Percentiles rank a stretch among this genome's conserved stretches.
Conservation (phyloP, 2,113 vertebrate species). For the Urocynchramus pylzowi region DNA sequence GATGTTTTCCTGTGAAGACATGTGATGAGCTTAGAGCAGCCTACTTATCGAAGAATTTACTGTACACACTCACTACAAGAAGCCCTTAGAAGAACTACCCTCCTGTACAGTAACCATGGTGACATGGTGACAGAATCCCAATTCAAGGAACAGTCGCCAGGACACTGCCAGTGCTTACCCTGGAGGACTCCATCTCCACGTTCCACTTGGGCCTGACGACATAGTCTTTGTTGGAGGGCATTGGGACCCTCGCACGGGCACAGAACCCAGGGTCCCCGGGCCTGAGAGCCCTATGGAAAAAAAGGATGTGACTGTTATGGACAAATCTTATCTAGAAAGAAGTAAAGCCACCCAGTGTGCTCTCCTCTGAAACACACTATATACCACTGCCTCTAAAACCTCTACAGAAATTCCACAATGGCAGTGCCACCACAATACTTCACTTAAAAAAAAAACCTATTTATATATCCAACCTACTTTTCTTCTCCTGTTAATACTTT, state of each 20-base stretch:
- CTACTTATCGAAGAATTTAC: neutral
- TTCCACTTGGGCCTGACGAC: conserved; percentile 99
- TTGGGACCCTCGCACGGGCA: conserved; percentile 90
- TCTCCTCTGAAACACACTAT: neutral
- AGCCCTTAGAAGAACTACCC: neutral
- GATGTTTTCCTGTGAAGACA: neutral
- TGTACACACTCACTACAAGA: neutral
- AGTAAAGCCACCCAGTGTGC: neutral
- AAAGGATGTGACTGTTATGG: neutral
- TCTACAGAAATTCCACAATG: neutral
- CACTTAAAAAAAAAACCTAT: neutral
- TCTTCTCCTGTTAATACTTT: conserved; percentile 97
- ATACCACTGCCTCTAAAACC: neutral
- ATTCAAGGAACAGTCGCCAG: neutral
- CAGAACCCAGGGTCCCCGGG: conserved; percentile 97
- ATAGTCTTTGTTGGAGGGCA: conserved; percentile 98
- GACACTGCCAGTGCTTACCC: conserved; percentile 76
- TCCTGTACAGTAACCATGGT: neutral
- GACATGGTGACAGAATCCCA: neutral
- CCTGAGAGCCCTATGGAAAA: conserved; percentile 81
- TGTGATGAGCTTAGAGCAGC: neutral
- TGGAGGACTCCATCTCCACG: conserved; percentile 87
- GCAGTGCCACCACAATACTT: neutral
- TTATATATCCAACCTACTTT: conserved; percentile 79
- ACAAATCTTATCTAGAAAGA: neutral